Percentiles rank a stretch among this genome's conserved stretches.
Evolutionary conservation across 2,888 invertebrate species (phyloP).

Genomic region (Diabrotica balteata): DNA sequence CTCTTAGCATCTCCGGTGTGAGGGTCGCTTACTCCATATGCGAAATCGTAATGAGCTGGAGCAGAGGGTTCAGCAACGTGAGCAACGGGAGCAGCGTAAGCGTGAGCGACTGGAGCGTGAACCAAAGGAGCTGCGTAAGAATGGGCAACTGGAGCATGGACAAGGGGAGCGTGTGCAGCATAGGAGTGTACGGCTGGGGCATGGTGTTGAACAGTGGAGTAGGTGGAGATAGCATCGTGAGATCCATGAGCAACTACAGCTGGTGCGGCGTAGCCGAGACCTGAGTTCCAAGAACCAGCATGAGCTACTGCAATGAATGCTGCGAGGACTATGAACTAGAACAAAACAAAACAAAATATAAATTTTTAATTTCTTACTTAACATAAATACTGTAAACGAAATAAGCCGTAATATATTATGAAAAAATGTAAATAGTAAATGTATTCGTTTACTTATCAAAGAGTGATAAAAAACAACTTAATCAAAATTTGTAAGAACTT

Average conservation of each 20-base stretch:
- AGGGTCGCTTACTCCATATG: conserved; percentile 46
- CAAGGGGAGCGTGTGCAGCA: conserved; percentile 24
- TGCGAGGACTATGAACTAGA: too few relatives aligned
- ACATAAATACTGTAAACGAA: too few relatives aligned
- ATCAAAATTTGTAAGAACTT: too few relatives aligned
- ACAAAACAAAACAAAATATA: too few relatives aligned
- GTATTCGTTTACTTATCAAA: too few relatives aligned
- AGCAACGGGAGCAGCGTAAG: conserved; percentile 7
- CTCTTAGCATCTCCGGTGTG: conserved; percentile 64
- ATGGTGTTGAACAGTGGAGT: conserved; percentile 32
- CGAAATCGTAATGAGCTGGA: conserved; percentile 48
- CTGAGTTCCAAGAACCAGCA: background rate
- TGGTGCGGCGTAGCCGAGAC: conserved; percentile 29
- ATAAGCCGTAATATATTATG: too few relatives aligned
- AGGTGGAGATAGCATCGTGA: conserved; percentile 29
- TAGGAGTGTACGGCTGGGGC: conserved; percentile 37
- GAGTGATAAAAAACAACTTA: too few relatives aligned
- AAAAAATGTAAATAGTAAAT: too few relatives aligned
- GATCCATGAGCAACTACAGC: conserved; percentile 12
- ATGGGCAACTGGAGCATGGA: conserved; percentile 36
- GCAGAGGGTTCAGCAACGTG: conserved; percentile 42
- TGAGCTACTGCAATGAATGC: too few relatives aligned
- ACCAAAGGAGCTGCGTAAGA: conserved; percentile 40
- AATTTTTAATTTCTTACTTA: too few relatives aligned
- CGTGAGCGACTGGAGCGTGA: conserved; percentile 42